Percentiles rank a stretch among this genome's conserved stretches.
Conservation (phyloP, 2,113 vertebrate species). For the Anas platyrhynchos region DNA sequence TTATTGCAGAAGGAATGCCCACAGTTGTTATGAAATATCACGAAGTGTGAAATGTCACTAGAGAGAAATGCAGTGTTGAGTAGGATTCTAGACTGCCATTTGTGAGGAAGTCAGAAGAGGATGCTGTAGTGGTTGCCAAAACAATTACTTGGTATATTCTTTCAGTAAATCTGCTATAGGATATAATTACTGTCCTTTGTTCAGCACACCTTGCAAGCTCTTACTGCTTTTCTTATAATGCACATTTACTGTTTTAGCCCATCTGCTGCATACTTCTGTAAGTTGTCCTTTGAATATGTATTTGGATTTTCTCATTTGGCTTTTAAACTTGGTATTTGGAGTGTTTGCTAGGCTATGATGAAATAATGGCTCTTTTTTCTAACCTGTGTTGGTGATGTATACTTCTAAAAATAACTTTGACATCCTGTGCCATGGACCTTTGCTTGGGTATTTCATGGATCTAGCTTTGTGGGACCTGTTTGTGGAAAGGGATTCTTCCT, state of each 20-base stretch:
- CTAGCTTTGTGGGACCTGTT: fast-evolving
- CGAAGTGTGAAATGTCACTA: neutral
- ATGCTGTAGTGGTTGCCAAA: neutral
- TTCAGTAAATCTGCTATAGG: neutral
- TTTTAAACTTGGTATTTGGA: neutral
- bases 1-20: neutral
- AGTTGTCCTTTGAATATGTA: neutral
- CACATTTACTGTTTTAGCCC: neutral
- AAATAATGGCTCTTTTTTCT: neutral
- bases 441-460: neutral
- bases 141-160: neutral
- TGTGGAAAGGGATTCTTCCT: neutral
- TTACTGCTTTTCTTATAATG: neutral
- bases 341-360: neutral
- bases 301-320: neutral
- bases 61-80: neutral
- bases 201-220: neutral
- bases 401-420: neutral
- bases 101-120: neutral
- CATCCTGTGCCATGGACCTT: neutral
- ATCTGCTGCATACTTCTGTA: neutral
- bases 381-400: neutral
- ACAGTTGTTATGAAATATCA: neutral
- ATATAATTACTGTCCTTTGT: neutral
- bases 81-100: neutral